Conservation (phyloP, 2,113 vertebrate genomes). For the Carassius gibelio region DNA sequence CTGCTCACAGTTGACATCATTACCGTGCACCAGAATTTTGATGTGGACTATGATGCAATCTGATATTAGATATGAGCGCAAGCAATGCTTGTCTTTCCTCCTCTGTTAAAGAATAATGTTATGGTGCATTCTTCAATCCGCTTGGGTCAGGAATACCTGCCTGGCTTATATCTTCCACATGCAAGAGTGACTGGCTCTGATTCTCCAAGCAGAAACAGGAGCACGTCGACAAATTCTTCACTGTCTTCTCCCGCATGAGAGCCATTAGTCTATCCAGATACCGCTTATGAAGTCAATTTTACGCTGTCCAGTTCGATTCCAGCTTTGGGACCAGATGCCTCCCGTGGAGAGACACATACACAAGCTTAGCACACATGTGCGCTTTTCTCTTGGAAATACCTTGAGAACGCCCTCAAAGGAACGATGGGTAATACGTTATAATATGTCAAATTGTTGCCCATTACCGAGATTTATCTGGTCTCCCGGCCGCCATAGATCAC, state of each 20-base stretch:
- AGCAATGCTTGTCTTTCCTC: slow-evolving; percentile 5
- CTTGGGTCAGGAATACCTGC: slow-evolving; percentile 74
- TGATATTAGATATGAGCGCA: background rate
- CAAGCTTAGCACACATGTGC: background rate
- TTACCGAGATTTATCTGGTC: slow-evolving; percentile 72
- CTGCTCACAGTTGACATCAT: slow-evolving; percentile 24
- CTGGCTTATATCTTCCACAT: slow-evolving; percentile 82
- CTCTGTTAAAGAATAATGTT: slow-evolving; percentile 4
- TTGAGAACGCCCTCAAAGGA: slow-evolving; percentile 63
- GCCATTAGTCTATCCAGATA: slow-evolving; percentile 75
- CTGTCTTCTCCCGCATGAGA: slow-evolving; percentile 65
- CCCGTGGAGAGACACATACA: slow-evolving; percentile 48
- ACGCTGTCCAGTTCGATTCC: slow-evolving; percentile 76
- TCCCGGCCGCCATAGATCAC: slow-evolving; percentile 71
- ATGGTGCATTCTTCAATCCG: slow-evolving; percentile 72
- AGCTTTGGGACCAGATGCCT: slow-evolving; percentile 74
- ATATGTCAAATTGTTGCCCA: slow-evolving; percentile 72
- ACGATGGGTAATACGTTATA: slow-evolving; percentile 72
- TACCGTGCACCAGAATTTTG: background rate
- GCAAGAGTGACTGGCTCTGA: slow-evolving; percentile 65
- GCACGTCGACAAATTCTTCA: slow-evolving; percentile 73
- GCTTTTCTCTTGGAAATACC: slow-evolving; percentile 34
- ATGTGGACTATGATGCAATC: background rate
- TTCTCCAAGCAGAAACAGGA: slow-evolving; percentile 70
- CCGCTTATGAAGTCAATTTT: slow-evolving; percentile 78